Conservation (phyloP, 2,888 invertebrate genomes). For the Campoplex nolae region DNA sequence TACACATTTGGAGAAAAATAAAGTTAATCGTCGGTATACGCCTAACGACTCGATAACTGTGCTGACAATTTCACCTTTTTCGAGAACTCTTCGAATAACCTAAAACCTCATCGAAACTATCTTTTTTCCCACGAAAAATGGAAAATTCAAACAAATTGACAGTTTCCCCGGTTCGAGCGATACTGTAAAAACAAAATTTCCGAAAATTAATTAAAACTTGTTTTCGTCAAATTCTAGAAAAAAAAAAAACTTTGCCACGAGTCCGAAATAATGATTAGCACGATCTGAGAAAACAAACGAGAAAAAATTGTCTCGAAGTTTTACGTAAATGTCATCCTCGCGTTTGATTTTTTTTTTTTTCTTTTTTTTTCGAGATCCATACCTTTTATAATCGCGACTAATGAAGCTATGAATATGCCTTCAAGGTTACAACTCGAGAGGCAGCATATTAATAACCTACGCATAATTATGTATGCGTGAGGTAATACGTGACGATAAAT, state of each 20-base stretch:
- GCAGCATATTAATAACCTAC: neutral
- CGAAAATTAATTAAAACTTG: too few species aligned
- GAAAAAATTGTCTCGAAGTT: neutral
- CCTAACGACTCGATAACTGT: neutral
- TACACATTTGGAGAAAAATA: neutral
- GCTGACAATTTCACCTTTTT: neutral
- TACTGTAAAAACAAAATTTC: too few species aligned
- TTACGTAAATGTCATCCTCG: neutral
- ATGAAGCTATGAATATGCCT: constrained; percentile 18
- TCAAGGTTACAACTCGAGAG: constrained; percentile 11
- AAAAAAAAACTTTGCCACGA: too few species aligned
- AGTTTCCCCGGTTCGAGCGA: too few species aligned
- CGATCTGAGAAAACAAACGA: neutral
- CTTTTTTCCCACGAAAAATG: neutral
- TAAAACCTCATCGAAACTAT: neutral
- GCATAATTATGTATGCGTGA: constrained; percentile 17
- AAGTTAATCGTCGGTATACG: neutral
- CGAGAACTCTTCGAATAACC: neutral
- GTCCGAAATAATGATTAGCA: too few species aligned
- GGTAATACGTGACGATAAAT: neutral
- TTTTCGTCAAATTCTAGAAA: too few species aligned
- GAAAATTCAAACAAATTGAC: too few species aligned
- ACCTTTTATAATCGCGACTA: neutral
- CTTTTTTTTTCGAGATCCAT: neutral
- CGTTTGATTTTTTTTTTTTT: neutral